phyloP scores from a whole-genome alignment of 2,888 invertebrate species.

The Leucophenga montana region DNA sequence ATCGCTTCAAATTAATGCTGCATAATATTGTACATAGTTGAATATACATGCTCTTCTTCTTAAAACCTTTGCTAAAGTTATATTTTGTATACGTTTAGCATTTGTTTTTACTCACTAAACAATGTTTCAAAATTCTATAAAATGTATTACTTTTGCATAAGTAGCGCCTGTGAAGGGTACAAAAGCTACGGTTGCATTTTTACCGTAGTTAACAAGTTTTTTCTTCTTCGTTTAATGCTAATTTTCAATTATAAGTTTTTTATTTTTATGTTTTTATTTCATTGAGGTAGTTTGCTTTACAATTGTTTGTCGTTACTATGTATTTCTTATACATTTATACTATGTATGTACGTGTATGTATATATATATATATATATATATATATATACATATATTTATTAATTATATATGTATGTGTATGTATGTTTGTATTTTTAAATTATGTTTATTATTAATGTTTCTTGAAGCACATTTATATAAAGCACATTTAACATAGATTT shows the following conservation, averaged over 20 bases:
- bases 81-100: no score
- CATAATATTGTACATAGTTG: no score
- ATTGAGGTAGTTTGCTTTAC: slow-evolving; percentile 61
- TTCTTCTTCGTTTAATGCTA: not conserved
- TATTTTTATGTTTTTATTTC: slow-evolving; percentile 36
- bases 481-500: slow-evolving; percentile 66
- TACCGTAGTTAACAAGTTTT: not conserved
- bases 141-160: no score
- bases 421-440: slow-evolving; percentile 24
- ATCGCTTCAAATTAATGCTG: no score
- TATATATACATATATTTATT: slow-evolving; percentile 28
- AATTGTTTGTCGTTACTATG: slow-evolving; percentile 36
- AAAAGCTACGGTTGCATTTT: no score
- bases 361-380: slow-evolving; percentile 38
- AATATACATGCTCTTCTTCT: no score
- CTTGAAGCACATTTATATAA: slow-evolving; percentile 69
- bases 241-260: slow-evolving; percentile 1
- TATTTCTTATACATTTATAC: slow-evolving; percentile 25
- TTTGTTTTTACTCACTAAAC: no score
- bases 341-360: slow-evolving; percentile 33
- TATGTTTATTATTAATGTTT: slow-evolving; percentile 28
- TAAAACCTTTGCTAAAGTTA: no score
- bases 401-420: slow-evolving; percentile 42
- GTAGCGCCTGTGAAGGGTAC: no score
- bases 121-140: no score